phyloP scores from a whole-genome alignment of 1,140 invertebrate genomes.

The Schlechtendalia chinensis region DNA sequence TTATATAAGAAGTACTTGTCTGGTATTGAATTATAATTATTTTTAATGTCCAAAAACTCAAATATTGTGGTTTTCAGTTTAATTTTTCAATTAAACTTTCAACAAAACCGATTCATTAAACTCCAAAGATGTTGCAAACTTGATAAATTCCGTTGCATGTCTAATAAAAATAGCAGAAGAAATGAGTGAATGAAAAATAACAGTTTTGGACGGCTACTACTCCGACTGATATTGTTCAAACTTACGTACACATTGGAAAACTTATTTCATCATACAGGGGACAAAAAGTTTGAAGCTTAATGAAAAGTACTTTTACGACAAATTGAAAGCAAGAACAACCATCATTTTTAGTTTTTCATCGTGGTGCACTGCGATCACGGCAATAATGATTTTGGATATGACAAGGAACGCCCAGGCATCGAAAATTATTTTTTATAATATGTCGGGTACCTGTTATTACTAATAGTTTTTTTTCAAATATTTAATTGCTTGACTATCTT shows the following conservation, averaged over 20 bases:
- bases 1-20: not conserved
- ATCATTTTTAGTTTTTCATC: constrained; percentile 23
- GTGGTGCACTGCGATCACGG: too few relatives aligned
- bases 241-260: constrained; percentile 40
- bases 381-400: not conserved
- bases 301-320: constrained; percentile 44
- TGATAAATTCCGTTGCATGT: constrained; percentile 13
- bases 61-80: not conserved
- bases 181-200: constrained; percentile 28
- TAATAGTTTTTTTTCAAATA: not conserved
- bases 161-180: constrained; percentile 14
- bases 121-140: not conserved
- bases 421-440: not conserved
- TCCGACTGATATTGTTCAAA: constrained; percentile 24
- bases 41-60: not conserved
- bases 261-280: constrained; percentile 37
- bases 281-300: constrained; percentile 43
- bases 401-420: not conserved
- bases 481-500: not conserved
- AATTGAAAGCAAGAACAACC: constrained; percentile 32
- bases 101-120: constrained; percentile 29
- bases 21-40: constrained; percentile 15
- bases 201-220: constrained; percentile 3
- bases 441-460: not conserved
- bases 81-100: constrained; percentile 43